Evolutionary conservation across 2,113 vertebrate genomes (phyloP).

Genomic region (Corythaeola cristata): DNA sequence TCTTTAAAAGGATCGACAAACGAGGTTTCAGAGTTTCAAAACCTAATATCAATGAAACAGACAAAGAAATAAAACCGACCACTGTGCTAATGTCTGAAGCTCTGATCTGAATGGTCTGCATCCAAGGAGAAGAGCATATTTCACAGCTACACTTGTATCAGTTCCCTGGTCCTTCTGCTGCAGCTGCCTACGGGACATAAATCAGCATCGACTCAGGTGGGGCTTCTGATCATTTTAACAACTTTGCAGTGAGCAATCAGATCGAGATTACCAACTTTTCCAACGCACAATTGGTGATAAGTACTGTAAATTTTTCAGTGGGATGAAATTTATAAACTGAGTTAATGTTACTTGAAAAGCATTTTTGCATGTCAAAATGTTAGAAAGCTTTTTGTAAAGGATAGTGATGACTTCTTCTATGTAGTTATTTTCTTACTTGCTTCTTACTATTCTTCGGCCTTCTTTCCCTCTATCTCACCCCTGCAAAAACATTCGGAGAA

Average conservation of each 20-base stretch:
- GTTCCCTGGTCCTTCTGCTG: not conserved
- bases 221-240: not conserved
- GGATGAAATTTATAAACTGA: not conserved
- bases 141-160: not conserved
- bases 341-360: not conserved
- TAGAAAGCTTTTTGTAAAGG: not conserved
- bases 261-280: not conserved
- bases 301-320: not conserved
- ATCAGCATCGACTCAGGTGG: not conserved
- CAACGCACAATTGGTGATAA: not conserved
- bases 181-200: not conserved
- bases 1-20: not conserved
- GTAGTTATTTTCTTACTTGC: not conserved
- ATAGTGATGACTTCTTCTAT: not conserved
- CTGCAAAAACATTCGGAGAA: not conserved
- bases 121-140: not conserved
- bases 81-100: not conserved
- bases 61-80: not conserved
- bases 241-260: not conserved
- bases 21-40: not conserved
- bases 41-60: not conserved
- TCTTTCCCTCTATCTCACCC: fast-evolving
- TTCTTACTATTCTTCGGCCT: not conserved
- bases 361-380: not conserved
- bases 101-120: not conserved